A percentile compares a stretch with the other conserved stretches of the same genome.
phyloP scores from a whole-genome alignment of 2,113 vertebrate species.

The Caretta caretta region DNA sequence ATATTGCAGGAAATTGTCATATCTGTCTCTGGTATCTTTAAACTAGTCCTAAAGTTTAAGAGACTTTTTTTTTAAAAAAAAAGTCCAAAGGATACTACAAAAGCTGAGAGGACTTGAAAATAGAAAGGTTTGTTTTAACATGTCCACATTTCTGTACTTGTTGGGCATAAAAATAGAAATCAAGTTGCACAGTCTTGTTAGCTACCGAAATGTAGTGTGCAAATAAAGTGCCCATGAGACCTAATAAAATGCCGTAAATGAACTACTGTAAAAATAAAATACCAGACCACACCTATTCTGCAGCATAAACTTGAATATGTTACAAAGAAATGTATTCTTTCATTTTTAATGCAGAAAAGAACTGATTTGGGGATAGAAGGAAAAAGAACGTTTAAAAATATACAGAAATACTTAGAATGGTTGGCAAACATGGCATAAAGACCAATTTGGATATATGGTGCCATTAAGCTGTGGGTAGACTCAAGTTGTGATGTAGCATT shows the following conservation, averaged over 20 bases:
- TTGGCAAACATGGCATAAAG: neutral
- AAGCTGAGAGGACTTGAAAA: conserved; percentile 54
- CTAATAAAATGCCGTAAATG: conserved; percentile 75
- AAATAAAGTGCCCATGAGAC: conserved; percentile 74
- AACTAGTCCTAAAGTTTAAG: neutral
- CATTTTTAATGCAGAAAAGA: conserved; percentile 45
- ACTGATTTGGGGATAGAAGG: conserved; percentile 30
- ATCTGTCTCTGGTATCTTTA: conserved; percentile 14
- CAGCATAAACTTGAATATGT: conserved; percentile 57
- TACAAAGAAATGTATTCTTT: conserved; percentile 71
- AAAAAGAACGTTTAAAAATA: conserved; percentile 35
- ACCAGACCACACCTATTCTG: conserved; percentile 76
- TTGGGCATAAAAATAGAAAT: conserved; percentile 67
- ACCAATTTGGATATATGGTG: neutral
- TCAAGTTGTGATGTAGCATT: neutral
- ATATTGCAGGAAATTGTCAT: neutral
- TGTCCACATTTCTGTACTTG: conserved; percentile 58
- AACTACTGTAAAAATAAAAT: conserved; percentile 67
- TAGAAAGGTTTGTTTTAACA: conserved; percentile 65
- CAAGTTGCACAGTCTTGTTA: conserved; percentile 60
- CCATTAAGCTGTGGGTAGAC: neutral
- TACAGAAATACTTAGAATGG: conserved; percentile 44
- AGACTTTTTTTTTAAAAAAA: neutral
- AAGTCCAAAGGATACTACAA: conserved; percentile 26
- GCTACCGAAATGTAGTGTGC: conserved; percentile 67